Evolutionary conservation across 1,140 invertebrate species (phyloP).

Genomic region (Nomia melanderi): DNA sequence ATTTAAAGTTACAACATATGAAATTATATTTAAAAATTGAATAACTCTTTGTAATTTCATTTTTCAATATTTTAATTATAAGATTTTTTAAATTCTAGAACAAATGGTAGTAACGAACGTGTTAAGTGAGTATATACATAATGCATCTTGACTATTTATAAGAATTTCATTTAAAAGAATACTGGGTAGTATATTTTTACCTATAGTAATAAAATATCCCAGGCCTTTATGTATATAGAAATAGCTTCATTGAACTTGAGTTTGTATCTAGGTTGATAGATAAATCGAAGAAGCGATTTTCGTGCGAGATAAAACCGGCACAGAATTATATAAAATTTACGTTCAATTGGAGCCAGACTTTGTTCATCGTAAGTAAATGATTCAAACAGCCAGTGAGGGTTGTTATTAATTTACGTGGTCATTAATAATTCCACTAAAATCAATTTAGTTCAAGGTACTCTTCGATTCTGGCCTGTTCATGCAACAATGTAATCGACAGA

Average conservation of each 20-base stretch:
- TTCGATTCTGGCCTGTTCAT: neutral
- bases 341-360: neutral
- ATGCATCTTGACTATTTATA: too few species aligned
- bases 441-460: conserved; percentile 15
- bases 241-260: neutral
- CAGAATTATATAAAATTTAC: conserved; percentile 1
- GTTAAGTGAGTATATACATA: too few species aligned
- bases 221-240: too few species aligned
- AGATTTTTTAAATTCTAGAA: too few species aligned
- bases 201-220: too few species aligned
- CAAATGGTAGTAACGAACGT: too few species aligned
- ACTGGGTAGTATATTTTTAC: too few species aligned
- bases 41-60: too few species aligned
- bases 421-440: neutral
- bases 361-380: neutral
- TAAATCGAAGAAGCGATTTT: neutral
- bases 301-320: neutral
- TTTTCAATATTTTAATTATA: too few species aligned
- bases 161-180: too few species aligned
- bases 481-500: conserved; percentile 6
- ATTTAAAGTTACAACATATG: too few species aligned
- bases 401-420: conserved; percentile 15
- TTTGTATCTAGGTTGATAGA: neutral
- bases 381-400: neutral
- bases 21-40: too few species aligned